phyloP scores from a whole-genome alignment of 2,888 invertebrate species.

The Autographa pulchrina region DNA sequence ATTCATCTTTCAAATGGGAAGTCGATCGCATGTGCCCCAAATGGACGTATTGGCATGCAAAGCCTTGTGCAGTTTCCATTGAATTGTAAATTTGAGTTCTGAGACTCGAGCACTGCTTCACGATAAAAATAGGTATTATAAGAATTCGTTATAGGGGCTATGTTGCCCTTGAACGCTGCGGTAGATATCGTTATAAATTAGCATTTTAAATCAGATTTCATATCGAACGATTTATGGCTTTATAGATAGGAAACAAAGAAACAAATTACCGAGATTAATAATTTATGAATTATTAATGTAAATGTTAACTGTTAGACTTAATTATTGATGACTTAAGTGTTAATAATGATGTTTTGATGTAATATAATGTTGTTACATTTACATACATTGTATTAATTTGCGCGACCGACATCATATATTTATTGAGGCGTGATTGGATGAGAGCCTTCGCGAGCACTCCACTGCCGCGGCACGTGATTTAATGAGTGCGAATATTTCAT shows the following conservation, averaged over 20 bases:
- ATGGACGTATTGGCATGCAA: slow-evolving; percentile 88
- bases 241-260: slow-evolving; percentile 35
- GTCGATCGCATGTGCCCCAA: slow-evolving; percentile 86
- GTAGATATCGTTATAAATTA: slow-evolving; percentile 46
- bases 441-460: slow-evolving; percentile 77
- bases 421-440: slow-evolving; percentile 79
- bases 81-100: slow-evolving; percentile 87
- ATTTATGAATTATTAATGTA: slow-evolving; percentile 13
- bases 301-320: not conserved
- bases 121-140: slow-evolving; percentile 72
- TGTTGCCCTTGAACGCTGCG: slow-evolving; percentile 40
- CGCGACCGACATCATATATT: slow-evolving; percentile 72
- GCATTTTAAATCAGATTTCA: slow-evolving; percentile 38
- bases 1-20: slow-evolving; percentile 85
- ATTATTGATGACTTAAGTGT: not conserved
- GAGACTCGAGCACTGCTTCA: slow-evolving; percentile 78
- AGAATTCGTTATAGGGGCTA: slow-evolving; percentile 62
- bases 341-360: slow-evolving; percentile 9
- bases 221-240: slow-evolving; percentile 49
- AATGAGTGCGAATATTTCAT: slow-evolving; percentile 87
- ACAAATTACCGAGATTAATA: slow-evolving; percentile 25
- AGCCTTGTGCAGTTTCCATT: slow-evolving; percentile 87
- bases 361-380: slow-evolving; percentile 43
- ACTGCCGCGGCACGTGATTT: slow-evolving; percentile 79
- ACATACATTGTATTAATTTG: slow-evolving; percentile 68